Conservation (phyloP, 2,888 invertebrate species). For the Drosophila meridionalis region DNA sequence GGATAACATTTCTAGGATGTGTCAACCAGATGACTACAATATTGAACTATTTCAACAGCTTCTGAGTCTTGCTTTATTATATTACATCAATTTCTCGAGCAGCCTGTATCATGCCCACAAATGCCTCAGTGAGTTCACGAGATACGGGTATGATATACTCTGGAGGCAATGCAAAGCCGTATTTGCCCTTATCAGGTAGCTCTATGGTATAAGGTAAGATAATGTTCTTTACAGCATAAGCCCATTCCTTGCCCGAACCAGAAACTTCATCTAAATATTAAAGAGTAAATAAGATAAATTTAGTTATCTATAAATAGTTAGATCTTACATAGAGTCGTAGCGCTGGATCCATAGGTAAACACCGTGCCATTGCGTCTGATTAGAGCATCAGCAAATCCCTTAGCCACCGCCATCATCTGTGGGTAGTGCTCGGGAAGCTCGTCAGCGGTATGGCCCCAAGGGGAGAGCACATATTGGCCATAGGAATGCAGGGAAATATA, state of each 20-base stretch:
- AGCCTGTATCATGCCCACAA: conserved; percentile 86
- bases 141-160: conserved; percentile 88
- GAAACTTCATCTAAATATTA: conserved; percentile 83
- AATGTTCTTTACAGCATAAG: conserved; percentile 86
- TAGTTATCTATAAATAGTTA: not conserved
- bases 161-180: conserved; percentile 89
- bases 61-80: conserved; percentile 50
- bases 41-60: not conserved
- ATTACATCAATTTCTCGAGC: conserved; percentile 82
- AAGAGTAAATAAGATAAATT: no score
- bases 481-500: conserved; percentile 89
- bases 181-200: conserved; percentile 88
- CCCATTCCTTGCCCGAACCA: conserved; percentile 86
- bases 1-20: no score
- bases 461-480: conserved; percentile 87
- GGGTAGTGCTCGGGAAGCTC: conserved; percentile 86
- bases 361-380: conserved; percentile 86
- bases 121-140: conserved; percentile 87
- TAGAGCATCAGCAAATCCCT: conserved; percentile 86
- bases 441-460: conserved; percentile 86
- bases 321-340: conserved; percentile 86
- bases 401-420: conserved; percentile 86
- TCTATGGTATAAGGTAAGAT: conserved; percentile 87
- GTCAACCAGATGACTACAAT: no score
- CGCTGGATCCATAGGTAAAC: conserved; percentile 87